A percentile compares a stretch with the other conserved stretches of the same genome.
Conservation (phyloP, 2,113 vertebrate genomes). For the Amphilophus citrinellus region DNA sequence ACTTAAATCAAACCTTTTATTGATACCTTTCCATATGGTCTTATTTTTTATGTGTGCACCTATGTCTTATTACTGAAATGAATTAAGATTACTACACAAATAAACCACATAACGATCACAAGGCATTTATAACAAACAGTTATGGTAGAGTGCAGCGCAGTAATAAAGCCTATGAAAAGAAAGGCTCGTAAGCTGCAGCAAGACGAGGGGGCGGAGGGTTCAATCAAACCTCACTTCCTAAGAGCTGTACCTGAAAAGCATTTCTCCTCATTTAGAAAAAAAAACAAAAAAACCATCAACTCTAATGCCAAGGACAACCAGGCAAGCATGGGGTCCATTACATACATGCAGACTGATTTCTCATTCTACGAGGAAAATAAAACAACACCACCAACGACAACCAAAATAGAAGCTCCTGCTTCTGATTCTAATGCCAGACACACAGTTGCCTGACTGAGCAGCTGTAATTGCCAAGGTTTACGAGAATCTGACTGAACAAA, state of each 20-base stretch:
- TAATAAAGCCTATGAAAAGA: conserved; percentile 18
- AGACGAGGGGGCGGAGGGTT: conserved; percentile 22
- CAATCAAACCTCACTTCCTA: conserved; percentile 45
- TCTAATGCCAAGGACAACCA: conserved; percentile 68
- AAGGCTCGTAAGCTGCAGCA: background rate
- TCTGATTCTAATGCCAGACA: conserved; percentile 33
- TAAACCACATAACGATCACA: conserved; percentile 2
- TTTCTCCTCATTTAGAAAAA: conserved; percentile 66
- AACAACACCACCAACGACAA: background rate
- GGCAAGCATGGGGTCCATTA: conserved; percentile 71
- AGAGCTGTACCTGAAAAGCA: conserved; percentile 60
- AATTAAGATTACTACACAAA: conserved; percentile 18
- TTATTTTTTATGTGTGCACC: background rate
- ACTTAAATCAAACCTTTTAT: background rate
- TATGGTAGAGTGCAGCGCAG: background rate
- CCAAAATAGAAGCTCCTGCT: background rate
- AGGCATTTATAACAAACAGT: conserved; percentile 20
- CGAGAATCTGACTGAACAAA: background rate
- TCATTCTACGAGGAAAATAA: background rate
- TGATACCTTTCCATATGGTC: background rate
- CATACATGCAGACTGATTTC: conserved; percentile 19
- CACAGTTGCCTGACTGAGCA: conserved; percentile 1
- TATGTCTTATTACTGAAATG: background rate
- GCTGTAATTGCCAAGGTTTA: background rate
- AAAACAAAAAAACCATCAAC: conserved; percentile 55